Base-by-base conservation (phyloP, 1,140 invertebrate genomes). In the Aphelenchoides avenae region DNA sequence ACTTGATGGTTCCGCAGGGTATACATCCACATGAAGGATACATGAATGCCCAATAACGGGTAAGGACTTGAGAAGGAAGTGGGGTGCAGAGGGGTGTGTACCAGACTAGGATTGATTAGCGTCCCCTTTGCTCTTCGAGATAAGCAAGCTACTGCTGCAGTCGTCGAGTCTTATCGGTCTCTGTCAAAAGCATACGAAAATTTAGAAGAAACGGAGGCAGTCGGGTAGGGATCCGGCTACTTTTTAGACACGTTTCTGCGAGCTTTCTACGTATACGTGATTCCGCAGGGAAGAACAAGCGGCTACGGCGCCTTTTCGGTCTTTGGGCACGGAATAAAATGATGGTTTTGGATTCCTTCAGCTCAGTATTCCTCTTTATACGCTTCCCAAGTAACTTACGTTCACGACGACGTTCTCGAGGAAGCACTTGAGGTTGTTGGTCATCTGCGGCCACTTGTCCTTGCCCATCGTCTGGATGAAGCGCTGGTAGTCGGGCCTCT, bases 401-500 rank as follows among this genome's bases (percentile, higher is more conserved):
- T 65, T 73, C 18, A 33, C 49, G n/a, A 73, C 69, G 22, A 75
- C 69, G 24, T 61, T 57, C 37, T 73, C 72, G 9, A 73, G 37
- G 26, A 69, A 72, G 7, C 73, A 51, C 50, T 66, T 67, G 47
- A 73, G 50, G 6, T 39, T 54, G 11, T 43, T 54, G 27, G 70
- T 72, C 27, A 75, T 57, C 27, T 48, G 56, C 5, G 46, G 54
- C 53, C 66, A 66, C n/a, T 52, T 57, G 37, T 73, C 70, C 54
- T 70, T 74, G 30, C 72, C 71, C 31, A 73, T 33, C 15, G 31
- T 46, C 24, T 57, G 47, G 31, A 72, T 56, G 48, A 75, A 73
- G 20, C 47, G 52, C 27, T 69, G 64, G 37, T 64, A 72, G 33
- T 72, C 71, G 11, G 52, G 41, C 18, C 71, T 57, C 43, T 74